Evolutionary conservation across 2,888 invertebrate genomes (phyloP).

Genomic region (Cancer borealis): DNA sequence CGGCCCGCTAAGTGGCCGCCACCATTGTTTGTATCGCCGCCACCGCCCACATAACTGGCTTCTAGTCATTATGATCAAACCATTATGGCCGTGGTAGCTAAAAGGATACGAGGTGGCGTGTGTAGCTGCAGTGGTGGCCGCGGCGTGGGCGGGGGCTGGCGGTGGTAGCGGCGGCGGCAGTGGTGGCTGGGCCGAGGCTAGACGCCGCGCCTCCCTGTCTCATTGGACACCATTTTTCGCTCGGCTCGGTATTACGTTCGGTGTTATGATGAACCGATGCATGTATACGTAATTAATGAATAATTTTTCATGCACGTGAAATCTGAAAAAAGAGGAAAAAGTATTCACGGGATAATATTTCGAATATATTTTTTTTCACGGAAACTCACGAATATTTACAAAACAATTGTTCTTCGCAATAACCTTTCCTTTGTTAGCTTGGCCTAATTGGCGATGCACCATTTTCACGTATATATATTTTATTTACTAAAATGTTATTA

Average conservation of each 20-base stretch:
- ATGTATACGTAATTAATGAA: slow-evolving; percentile 45
- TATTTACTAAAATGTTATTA: not conserved
- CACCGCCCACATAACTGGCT: not conserved
- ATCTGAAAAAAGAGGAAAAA: slow-evolving; percentile 15
- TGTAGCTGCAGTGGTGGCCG: not conserved
- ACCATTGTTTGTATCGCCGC: not conserved
- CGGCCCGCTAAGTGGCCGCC: slow-evolving; percentile 10
- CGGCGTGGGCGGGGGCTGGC: not conserved
- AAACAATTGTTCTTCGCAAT: slow-evolving; percentile 41
- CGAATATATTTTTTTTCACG: not conserved
- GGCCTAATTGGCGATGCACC: slow-evolving; percentile 26
- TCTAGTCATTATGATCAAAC: not conserved
- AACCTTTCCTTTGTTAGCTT: slow-evolving; percentile 7
- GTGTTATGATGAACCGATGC: slow-evolving; percentile 33
- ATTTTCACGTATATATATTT: not conserved
- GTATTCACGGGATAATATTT: not conserved
- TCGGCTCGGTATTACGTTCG: not conserved
- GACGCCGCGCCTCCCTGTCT: slow-evolving; percentile 11
- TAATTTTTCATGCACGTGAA: slow-evolving; percentile 1
- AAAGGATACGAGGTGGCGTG: not conserved
- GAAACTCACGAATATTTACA: not conserved
- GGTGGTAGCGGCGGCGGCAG: slow-evolving; percentile 4
- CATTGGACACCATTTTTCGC: slow-evolving; percentile 43
- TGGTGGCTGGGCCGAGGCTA: slow-evolving; percentile 33
- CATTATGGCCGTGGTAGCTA: not conserved